A percentile compares a stretch with the other conserved stretches of the same genome.
Conservation (phyloP, 2,888 invertebrate genomes). For the Subacronicta megacephala region DNA sequence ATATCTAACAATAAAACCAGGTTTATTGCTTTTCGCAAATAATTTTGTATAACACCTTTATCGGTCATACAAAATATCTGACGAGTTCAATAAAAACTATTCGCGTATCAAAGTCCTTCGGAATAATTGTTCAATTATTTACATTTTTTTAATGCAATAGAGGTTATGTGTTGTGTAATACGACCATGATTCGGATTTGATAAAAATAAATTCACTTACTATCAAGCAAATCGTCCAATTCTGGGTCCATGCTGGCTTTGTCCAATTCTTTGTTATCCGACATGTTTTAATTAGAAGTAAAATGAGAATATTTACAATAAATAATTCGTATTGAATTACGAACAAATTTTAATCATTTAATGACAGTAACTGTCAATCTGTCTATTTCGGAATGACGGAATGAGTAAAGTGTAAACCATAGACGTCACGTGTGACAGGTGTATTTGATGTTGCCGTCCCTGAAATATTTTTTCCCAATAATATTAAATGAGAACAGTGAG, state of each 20-base stretch:
- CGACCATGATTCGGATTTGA: constrained; percentile 39
- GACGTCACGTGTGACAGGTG: constrained; percentile 1
- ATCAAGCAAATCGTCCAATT: constrained; percentile 93
- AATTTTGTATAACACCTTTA: neutral
- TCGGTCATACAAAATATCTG: neutral
- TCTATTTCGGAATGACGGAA: constrained; percentile 7
- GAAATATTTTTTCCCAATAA: constrained; percentile 5
- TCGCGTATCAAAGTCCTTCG: constrained; percentile 21
- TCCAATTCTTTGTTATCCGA: constrained; percentile 80
- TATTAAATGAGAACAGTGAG: too few species aligned
- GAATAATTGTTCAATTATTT: constrained; percentile 44
- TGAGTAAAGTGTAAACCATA: neutral
- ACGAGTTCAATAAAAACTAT: constrained; percentile 3
- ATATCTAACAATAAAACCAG: neutral
- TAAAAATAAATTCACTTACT: constrained; percentile 88
- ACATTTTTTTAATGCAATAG: constrained; percentile 27
- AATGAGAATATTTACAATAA: constrained; percentile 49
- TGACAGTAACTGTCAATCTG: constrained; percentile 37
- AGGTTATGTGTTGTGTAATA: constrained; percentile 78
- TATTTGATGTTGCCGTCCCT: constrained; percentile 7
- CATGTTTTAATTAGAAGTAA: constrained; percentile 65
- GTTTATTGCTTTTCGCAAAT: neutral
- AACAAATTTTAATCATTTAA: constrained; percentile 36
- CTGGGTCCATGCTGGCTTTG: constrained; percentile 89
- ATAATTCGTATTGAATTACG: constrained; percentile 41